Evolutionary conservation across 92 coral and sea anemone genomes (phyloP).

Genomic region (Muricea muricata): DNA sequence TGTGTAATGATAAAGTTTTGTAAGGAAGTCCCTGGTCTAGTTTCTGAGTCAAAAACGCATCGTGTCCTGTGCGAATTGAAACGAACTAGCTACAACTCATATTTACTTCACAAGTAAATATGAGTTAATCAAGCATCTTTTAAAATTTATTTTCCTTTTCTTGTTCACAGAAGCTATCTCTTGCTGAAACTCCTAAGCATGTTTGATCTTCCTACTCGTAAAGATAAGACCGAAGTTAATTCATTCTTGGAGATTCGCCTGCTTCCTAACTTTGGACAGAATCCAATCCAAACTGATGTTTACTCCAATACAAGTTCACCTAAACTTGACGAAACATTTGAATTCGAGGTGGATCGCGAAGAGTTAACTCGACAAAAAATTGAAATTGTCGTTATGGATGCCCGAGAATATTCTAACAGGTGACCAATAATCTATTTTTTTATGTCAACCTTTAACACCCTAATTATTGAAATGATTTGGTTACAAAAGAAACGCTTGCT

Average conservation of each 20-base stretch:
- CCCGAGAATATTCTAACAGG: slow-evolving; percentile 78
- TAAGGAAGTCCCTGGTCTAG: too few relatives aligned
- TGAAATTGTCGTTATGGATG: slow-evolving; percentile 87
- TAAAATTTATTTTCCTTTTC: background rate
- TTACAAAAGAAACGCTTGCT: too few relatives aligned
- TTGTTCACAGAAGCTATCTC: slow-evolving; percentile 28
- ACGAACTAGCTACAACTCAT: too few relatives aligned
- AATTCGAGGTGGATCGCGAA: slow-evolving; percentile 91
- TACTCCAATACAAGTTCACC: slow-evolving; percentile 84
- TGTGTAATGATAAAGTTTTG: too few relatives aligned
- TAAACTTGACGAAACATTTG: slow-evolving; percentile 92
- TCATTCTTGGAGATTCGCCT: slow-evolving; percentile 71
- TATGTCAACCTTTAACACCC: too few relatives aligned
- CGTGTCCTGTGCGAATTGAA: too few relatives aligned
- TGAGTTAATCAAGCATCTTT: too few relatives aligned
- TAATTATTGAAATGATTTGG: too few relatives aligned
- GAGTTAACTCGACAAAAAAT: slow-evolving; percentile 92
- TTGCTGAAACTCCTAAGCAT: slow-evolving; percentile 40
- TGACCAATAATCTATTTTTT: slow-evolving; percentile 51
- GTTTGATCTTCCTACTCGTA: slow-evolving; percentile 86
- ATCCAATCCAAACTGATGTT: slow-evolving; percentile 74
- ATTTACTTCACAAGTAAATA: too few relatives aligned
- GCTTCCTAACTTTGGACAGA: slow-evolving; percentile 36
- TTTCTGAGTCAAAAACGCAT: too few relatives aligned
- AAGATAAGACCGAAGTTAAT: slow-evolving; percentile 79